A percentile compares a stretch with the other conserved stretches of the same genome.
Evolutionary conservation across 2,113 vertebrate species (phyloP).

Genomic region (Leucoraja erinaceus): DNA sequence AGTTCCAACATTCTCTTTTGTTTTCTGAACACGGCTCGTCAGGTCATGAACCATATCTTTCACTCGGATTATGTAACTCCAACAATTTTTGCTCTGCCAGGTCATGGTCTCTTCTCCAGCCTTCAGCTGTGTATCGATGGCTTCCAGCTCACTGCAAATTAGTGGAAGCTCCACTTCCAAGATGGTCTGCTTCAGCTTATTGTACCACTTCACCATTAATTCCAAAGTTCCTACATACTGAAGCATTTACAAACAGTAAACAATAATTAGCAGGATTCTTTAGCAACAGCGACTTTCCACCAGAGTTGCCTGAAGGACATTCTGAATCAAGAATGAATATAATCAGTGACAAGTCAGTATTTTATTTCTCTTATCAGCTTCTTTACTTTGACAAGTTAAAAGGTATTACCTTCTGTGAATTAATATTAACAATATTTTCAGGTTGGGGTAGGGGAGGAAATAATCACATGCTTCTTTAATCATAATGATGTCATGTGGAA

Average conservation of each 20-base stretch:
- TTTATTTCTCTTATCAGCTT: not conserved
- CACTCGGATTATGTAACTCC: constrained; percentile 56
- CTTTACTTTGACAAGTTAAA: not conserved
- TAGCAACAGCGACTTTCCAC: not conserved
- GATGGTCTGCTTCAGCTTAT: constrained; percentile 60
- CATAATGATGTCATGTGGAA: not conserved
- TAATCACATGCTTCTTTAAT: not conserved
- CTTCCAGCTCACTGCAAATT: constrained; percentile 54
- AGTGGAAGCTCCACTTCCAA: constrained; percentile 65
- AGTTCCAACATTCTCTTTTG: constrained; percentile 56
- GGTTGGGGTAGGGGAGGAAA: not conserved
- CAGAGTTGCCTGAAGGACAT: not conserved
- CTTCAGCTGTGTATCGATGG: constrained; percentile 54
- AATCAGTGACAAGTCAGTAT: not conserved
- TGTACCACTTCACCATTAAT: constrained; percentile 62
- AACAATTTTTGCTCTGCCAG: constrained; percentile 58
- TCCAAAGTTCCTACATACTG: constrained; percentile 64
- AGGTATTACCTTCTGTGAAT: not conserved
- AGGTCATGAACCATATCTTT: constrained; percentile 52
- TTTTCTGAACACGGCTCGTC: constrained; percentile 51
- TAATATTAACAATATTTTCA: not conserved
- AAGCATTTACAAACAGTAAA: constrained; percentile 20
- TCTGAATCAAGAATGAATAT: not conserved
- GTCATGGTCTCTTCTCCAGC: constrained; percentile 52
- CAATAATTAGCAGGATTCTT: not conserved